Evolutionary conservation across 2,888 invertebrate species (phyloP).

Genomic region (Piscicola geometra): DNA sequence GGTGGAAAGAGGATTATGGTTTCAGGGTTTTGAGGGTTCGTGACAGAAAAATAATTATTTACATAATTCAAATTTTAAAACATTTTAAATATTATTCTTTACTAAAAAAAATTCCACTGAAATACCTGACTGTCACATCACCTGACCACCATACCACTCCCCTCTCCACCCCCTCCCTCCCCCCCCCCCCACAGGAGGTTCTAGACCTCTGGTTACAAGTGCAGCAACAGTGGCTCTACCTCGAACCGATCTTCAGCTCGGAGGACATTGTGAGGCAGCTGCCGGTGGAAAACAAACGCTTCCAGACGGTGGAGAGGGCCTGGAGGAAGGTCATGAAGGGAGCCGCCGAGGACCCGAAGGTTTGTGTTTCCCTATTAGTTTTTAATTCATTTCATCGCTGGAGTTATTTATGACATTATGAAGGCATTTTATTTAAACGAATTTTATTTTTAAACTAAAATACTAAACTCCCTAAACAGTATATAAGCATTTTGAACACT

Average conservation of each 20-base stretch:
- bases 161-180: no score
- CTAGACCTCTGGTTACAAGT: conserved; percentile 57
- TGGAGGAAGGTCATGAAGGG: conserved; percentile 62
- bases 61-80: no score
- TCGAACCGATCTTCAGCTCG: conserved; percentile 58
- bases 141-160: no score
- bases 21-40: no score
- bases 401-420: no score
- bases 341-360: conserved; percentile 68
- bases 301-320: conserved; percentile 57
- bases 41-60: no score
- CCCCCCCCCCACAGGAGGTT: conserved; percentile 55
- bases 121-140: no score
- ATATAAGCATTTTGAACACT: background rate
- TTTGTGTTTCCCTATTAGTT: conserved; percentile 51
- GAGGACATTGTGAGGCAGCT: conserved; percentile 57
- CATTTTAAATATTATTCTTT: no score
- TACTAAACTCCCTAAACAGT: background rate
- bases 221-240: conserved; percentile 56
- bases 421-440: background rate
- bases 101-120: no score
- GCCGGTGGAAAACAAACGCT: conserved; percentile 56
- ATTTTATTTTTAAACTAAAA: background rate
- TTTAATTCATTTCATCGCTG: no score
- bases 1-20: no score